Conservation (phyloP, 2,888 invertebrate genomes). For the Noctua janthina region DNA sequence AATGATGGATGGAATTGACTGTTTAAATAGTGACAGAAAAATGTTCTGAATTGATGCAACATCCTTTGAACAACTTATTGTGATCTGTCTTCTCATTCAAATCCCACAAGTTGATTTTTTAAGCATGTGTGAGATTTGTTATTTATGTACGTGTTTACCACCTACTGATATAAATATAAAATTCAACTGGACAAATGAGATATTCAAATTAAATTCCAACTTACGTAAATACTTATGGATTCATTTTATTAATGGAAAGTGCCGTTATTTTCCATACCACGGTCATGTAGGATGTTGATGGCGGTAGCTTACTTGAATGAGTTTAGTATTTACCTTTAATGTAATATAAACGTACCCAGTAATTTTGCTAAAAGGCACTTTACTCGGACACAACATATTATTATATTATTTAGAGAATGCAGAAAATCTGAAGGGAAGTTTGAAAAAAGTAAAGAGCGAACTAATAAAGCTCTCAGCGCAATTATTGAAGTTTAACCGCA, state of each 20-base stretch:
- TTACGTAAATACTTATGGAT: constrained; percentile 8
- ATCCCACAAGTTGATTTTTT: not conserved
- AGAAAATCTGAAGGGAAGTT: constrained; percentile 50
- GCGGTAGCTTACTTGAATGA: constrained; percentile 18
- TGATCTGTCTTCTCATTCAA: constrained; percentile 29
- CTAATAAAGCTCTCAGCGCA: constrained; percentile 73
- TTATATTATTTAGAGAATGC: constrained; percentile 59
- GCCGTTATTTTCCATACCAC: constrained; percentile 23
- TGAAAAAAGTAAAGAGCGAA: constrained; percentile 66
- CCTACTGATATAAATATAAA: constrained; percentile 33
- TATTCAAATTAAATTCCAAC: constrained; percentile 50
- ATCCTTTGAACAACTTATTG: constrained; percentile 36
- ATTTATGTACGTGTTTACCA: constrained; percentile 28
- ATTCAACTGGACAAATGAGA: constrained; percentile 23
- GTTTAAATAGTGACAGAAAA: constrained; percentile 66
- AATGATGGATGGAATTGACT: constrained; percentile 83
- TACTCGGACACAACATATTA: constrained; percentile 41
- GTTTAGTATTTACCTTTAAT: constrained; percentile 42
- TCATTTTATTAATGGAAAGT: constrained; percentile 28
- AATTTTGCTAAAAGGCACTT: constrained; percentile 55
- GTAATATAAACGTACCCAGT: constrained; percentile 10
- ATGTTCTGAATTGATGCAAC: constrained; percentile 66
- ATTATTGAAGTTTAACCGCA: constrained; percentile 76
- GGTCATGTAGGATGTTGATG: constrained; percentile 9
- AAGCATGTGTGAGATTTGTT: constrained; percentile 1